phyloP scores from a whole-genome alignment of 2,797 vertebrate species.

The Parotocinclus haroldoi region DNA sequence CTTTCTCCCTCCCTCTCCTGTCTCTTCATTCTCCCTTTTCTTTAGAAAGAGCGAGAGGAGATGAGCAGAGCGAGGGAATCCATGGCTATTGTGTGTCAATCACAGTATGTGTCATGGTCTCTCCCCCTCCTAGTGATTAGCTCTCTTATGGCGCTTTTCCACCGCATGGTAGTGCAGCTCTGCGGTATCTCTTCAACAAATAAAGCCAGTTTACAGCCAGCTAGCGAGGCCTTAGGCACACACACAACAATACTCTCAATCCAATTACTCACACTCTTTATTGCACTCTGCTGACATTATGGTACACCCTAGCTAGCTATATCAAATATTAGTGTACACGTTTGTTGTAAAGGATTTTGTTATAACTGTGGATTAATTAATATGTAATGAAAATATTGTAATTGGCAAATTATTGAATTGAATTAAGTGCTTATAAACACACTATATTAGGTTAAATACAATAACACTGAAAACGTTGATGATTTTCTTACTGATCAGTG shows the following conservation, averaged over 20 bases:
- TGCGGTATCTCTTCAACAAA: constrained; percentile 53
- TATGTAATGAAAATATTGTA: too few species aligned
- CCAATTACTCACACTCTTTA: constrained; percentile 49
- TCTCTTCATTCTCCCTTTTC: constrained; percentile 52
- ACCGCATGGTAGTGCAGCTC: constrained; percentile 33
- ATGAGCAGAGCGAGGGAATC: constrained; percentile 72
- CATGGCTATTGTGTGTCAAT: constrained; percentile 79
- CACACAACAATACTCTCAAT: constrained; percentile 22
- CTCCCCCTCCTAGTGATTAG: constrained; percentile 52
- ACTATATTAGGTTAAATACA: too few species aligned
- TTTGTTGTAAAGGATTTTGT: background rate
- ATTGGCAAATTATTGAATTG: too few species aligned
- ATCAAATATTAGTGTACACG: constrained; percentile 28
- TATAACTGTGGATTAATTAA: too few species aligned
- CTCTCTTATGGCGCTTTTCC: constrained; percentile 31
- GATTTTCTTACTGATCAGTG: too few species aligned
- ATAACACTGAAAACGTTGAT: too few species aligned
- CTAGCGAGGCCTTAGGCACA: constrained; percentile 48
- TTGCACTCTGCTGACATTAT: constrained; percentile 44
- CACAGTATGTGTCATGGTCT: constrained; percentile 62
- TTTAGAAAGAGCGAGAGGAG: constrained; percentile 53
- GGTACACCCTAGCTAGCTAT: constrained; percentile 41
- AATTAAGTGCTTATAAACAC: too few species aligned
- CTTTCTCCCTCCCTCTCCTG: constrained; percentile 20
- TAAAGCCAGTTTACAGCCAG: constrained; percentile 50